Evolutionary conservation across 2,888 invertebrate species (phyloP).

Genomic region (Drosophila greeni): DNA sequence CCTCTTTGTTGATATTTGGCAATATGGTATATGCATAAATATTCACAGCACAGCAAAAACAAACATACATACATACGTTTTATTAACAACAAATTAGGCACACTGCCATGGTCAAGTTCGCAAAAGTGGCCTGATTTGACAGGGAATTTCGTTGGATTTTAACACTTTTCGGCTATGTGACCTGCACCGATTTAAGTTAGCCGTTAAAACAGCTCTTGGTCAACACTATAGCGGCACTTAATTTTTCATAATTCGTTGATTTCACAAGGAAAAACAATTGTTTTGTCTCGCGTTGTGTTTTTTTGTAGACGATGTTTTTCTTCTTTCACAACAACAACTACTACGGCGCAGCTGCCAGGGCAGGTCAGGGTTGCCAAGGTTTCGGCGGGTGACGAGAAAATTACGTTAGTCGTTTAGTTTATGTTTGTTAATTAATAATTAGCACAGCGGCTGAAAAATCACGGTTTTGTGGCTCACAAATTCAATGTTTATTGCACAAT

Average conservation of each 20-base stretch:
- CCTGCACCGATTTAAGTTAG: slow-evolving; percentile 7
- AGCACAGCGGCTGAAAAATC: neutral
- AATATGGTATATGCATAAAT: slow-evolving; percentile 7
- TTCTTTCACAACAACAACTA: slow-evolving; percentile 52
- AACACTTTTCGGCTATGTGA: slow-evolving; percentile 27
- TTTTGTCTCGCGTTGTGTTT: slow-evolving; percentile 41
- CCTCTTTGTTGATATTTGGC: neutral
- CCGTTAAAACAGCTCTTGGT: slow-evolving; percentile 13
- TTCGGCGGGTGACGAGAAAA: neutral
- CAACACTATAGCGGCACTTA: slow-evolving; percentile 30
- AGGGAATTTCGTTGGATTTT: slow-evolving; percentile 12
- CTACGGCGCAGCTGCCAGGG: slow-evolving; percentile 52
- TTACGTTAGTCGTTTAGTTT: neutral
- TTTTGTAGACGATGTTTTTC: slow-evolving; percentile 51
- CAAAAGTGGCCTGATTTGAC: slow-evolving; percentile 46
- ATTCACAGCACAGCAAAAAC: neutral
- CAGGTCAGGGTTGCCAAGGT: slow-evolving; percentile 51
- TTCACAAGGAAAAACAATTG: slow-evolving; percentile 53
- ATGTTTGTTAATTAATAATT: slow-evolving; percentile 10
- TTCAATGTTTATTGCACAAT: slow-evolving; percentile 8
- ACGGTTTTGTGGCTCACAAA: neutral
- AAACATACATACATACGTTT: slow-evolving; percentile 16
- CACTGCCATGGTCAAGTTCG: slow-evolving; percentile 65
- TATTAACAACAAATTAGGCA: slow-evolving; percentile 32
- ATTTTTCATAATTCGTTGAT: slow-evolving; percentile 41